phyloP scores from a whole-genome alignment of 1,140 invertebrate genomes.

The Drosophila orosa region DNA sequence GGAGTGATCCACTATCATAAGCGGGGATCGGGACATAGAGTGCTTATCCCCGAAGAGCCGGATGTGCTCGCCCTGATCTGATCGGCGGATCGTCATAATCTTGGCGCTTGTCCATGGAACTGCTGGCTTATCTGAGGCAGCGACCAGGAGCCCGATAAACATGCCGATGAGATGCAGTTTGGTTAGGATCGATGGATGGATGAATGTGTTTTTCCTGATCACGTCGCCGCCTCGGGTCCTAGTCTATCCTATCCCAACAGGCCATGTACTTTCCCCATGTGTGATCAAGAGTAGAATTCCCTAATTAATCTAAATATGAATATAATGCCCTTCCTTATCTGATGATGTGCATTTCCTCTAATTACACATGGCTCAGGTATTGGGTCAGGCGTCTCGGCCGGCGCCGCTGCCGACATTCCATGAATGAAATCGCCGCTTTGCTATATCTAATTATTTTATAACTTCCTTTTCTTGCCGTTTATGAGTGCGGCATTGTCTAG shows the following conservation, averaged over 20 bases:
- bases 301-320: conserved; percentile 71
- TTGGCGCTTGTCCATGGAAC: conserved; percentile 15
- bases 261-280: conserved; percentile 38
- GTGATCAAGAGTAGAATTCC: conserved; percentile 48
- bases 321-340: conserved; percentile 63
- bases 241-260: conserved; percentile 33
- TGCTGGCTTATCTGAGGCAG: conserved; percentile 47
- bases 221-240: conserved; percentile 39
- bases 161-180: conserved; percentile 38
- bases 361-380: conserved; percentile 43
- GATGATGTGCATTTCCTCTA: conserved; percentile 40
- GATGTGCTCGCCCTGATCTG: conserved; percentile 17
- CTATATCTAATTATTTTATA: conserved; percentile 70
- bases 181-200: conserved; percentile 48
- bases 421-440: conserved; percentile 65
- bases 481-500: conserved; percentile 56
- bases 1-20: conserved; percentile 19
- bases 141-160: conserved; percentile 36
- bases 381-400: background rate
- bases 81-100: conserved; percentile 6
- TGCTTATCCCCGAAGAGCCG: conserved; percentile 17
- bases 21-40: background rate
- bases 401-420: conserved; percentile 41
- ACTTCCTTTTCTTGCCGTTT: conserved; percentile 57
- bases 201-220: conserved; percentile 57